Evolutionary conservation across 1,140 invertebrate species (phyloP).

Genomic region (Pseudomyrmex flavicornis): DNA sequence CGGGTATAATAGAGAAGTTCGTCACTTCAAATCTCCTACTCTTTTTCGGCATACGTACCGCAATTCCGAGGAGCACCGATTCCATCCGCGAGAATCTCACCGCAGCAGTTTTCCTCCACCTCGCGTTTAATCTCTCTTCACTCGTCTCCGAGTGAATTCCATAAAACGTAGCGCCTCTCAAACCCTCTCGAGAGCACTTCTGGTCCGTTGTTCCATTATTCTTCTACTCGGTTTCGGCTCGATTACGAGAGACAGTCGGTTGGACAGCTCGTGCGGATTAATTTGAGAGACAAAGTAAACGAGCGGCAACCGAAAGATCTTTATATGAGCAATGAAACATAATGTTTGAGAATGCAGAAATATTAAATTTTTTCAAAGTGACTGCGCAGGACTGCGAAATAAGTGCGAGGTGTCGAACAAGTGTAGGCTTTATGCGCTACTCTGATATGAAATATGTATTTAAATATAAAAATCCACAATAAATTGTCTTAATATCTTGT

Average conservation of each 20-base stretch:
- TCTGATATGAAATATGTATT: too few species aligned
- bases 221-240: conserved; percentile 59
- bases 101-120: not conserved
- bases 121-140: conserved; percentile 65
- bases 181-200: conserved; percentile 52
- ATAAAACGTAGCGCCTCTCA: conserved; percentile 60
- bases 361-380: conserved; percentile 48
- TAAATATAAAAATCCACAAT: too few species aligned
- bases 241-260: conserved; percentile 50
- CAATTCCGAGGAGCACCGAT: conserved; percentile 53
- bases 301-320: conserved; percentile 52
- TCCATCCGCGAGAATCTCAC: conserved; percentile 16
- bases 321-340: conserved; percentile 23
- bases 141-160: conserved; percentile 62
- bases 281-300: conserved; percentile 61
- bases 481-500: too few species aligned
- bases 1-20: conserved; percentile 29
- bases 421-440: too few species aligned
- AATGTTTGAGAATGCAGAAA: conserved; percentile 38
- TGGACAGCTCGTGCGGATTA: conserved; percentile 52
- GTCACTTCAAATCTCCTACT: conserved; percentile 53
- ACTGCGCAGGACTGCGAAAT: conserved; percentile 8
- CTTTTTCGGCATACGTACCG: conserved; percentile 24
- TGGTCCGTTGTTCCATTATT: conserved; percentile 64
- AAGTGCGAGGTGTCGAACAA: conserved; percentile 4